Evolutionary conservation across 2,888 invertebrate species (phyloP).

Genomic region (Rhagonycha fulva): DNA sequence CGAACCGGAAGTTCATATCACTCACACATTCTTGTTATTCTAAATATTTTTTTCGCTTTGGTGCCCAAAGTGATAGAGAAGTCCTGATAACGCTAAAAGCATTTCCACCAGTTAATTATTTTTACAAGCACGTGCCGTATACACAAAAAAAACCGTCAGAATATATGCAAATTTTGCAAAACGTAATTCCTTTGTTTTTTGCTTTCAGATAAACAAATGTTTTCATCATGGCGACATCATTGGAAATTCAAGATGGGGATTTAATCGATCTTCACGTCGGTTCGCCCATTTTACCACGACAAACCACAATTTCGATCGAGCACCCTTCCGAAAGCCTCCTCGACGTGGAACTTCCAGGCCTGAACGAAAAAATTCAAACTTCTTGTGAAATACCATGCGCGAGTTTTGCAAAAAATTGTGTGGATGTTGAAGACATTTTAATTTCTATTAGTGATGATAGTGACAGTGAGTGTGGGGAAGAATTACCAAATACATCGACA

Average conservation of each 20-base stretch:
- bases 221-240: constrained; percentile 33
- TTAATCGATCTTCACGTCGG: constrained; percentile 50
- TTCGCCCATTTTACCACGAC: constrained; percentile 45
- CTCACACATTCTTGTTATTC: background rate
- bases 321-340: constrained; percentile 45
- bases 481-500: background rate
- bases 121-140: background rate
- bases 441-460: constrained; percentile 47
- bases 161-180: background rate
- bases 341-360: constrained; percentile 49
- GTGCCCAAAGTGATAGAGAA: background rate
- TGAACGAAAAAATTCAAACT: constrained; percentile 49
- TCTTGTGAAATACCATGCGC: constrained; percentile 27
- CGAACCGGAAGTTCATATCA: constrained; percentile 4
- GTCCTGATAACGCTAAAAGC: background rate
- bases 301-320: constrained; percentile 18
- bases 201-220: constrained; percentile 15
- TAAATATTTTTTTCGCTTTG: background rate
- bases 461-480: constrained; percentile 14
- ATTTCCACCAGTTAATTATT: background rate
- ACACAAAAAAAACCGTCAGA: background rate
- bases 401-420: constrained; percentile 22
- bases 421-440: constrained; percentile 52
- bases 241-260: constrained; percentile 42
- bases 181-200: background rate